Percentiles rank a stretch among this genome's conserved stretches.
phyloP scores from a whole-genome alignment of 2,113 vertebrate species.

The Nycticryphes semicollaris region DNA sequence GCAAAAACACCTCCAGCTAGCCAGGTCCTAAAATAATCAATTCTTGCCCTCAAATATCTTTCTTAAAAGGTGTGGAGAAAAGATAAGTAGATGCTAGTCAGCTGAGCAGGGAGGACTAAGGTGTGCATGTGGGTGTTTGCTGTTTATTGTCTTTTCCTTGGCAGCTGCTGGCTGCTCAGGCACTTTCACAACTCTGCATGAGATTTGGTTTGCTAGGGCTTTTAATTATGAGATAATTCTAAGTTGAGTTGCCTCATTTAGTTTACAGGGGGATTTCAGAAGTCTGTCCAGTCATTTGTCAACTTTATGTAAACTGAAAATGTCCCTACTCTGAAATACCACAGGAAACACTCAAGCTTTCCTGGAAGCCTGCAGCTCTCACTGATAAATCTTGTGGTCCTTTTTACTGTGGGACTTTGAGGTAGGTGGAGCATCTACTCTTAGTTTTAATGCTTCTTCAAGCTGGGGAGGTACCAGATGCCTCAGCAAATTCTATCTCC shows the following conservation, averaged over 20 bases:
- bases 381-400: background rate
- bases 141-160: slow-evolving; percentile 5
- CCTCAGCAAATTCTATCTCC: background rate
- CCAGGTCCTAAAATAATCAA: background rate
- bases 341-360: background rate
- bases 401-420: background rate
- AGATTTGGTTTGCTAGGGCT: background rate
- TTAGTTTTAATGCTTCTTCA: background rate
- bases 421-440: background rate
- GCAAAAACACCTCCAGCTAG: background rate
- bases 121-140: background rate
- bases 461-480: background rate
- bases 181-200: background rate
- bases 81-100: background rate
- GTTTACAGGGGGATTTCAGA: slow-evolving; percentile 41
- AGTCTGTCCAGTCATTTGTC: background rate
- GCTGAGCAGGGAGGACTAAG: background rate
- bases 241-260: background rate
- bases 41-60: background rate
- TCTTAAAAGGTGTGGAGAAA: background rate
- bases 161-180: slow-evolving; percentile 36
- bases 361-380: background rate
- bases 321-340: background rate
- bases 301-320: slow-evolving; percentile 7
- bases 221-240: slow-evolving; percentile 45